Percentiles rank a stretch among this genome's conserved stretches.
Evolutionary conservation across 2,113 vertebrate species (phyloP).

Genomic region (Solenodon paradoxus): DNA sequence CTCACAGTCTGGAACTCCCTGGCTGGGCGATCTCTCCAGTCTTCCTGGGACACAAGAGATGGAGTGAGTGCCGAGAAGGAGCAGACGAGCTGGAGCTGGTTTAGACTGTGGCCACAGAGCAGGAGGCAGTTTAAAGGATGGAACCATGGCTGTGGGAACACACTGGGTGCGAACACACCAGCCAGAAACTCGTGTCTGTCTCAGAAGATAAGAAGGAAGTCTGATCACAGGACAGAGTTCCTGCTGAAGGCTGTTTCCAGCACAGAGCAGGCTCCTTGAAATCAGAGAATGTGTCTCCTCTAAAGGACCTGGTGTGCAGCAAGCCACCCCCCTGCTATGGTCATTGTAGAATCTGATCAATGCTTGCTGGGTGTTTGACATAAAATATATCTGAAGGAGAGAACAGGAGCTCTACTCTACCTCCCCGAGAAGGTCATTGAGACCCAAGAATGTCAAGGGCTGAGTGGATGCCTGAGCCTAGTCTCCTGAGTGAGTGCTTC

Average conservation of each 20-base stretch:
- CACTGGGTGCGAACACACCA: background rate
- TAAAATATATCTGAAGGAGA: background rate
- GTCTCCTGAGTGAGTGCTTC: background rate
- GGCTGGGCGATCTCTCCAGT: background rate
- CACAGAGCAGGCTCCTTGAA: background rate
- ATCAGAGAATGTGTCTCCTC: background rate
- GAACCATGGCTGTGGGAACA: background rate
- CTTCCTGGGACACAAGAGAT: background rate
- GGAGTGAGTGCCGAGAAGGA: background rate
- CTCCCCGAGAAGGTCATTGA: background rate
- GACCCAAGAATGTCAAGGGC: background rate
- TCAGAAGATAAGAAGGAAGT: background rate
- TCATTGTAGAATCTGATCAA: background rate
- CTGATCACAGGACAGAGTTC: background rate
- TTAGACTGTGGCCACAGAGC: background rate
- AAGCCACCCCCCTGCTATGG: accelerated
- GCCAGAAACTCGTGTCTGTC: background rate
- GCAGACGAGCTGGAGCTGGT: accelerated
- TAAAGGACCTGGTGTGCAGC: accelerated
- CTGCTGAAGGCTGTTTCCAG: background rate
- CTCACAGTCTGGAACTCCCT: background rate
- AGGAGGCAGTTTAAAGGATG: background rate
- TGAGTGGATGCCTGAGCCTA: background rate
- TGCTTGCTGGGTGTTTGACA: background rate
- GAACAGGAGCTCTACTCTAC: background rate